A percentile compares a stretch with the other conserved stretches of the same genome.
These are phyloP conservation scores for Labeo rohita DNA, from an alignment of 2,113 vertebrate genomes.

Conservation along the genomic window DNA sequence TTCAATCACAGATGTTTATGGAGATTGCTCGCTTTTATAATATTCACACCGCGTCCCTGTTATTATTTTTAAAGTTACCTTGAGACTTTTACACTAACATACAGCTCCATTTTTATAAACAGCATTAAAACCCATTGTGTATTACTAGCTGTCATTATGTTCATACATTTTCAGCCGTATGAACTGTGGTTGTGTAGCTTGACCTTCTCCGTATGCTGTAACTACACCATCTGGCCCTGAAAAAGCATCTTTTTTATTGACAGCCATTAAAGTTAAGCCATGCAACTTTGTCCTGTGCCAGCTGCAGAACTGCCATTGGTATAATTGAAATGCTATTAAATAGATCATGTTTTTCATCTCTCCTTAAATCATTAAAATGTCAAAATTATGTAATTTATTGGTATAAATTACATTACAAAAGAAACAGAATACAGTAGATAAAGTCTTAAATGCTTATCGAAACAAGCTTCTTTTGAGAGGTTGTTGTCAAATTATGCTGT, in stretches of 20 bases:
- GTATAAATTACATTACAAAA: too few relatives aligned
- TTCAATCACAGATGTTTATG: background rate
- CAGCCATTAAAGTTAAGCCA: background rate
- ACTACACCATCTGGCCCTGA: background rate
- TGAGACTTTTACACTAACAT: background rate
- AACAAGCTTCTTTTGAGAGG: background rate
- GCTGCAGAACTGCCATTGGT: background rate
- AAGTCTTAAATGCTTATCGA: background rate
- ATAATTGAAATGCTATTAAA: background rate
- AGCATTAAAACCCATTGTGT: background rate
- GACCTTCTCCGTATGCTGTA: background rate
- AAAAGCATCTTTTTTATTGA: background rate
- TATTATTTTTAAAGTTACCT: slow-evolving; percentile 5
- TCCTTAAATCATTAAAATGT: background rate
- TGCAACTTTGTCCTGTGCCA: background rate
- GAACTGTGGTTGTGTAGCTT: background rate
- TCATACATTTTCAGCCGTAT: background rate
- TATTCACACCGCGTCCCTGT: background rate
- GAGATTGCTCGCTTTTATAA: background rate
- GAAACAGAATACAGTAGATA: background rate
- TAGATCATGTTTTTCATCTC: background rate
- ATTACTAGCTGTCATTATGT: background rate
- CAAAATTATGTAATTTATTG: background rate
- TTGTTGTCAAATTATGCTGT: background rate
- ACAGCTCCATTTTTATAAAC: background rate